Conservation (phyloP, 1,140 invertebrate species). For the Caenorhabditis inopinata region DNA sequence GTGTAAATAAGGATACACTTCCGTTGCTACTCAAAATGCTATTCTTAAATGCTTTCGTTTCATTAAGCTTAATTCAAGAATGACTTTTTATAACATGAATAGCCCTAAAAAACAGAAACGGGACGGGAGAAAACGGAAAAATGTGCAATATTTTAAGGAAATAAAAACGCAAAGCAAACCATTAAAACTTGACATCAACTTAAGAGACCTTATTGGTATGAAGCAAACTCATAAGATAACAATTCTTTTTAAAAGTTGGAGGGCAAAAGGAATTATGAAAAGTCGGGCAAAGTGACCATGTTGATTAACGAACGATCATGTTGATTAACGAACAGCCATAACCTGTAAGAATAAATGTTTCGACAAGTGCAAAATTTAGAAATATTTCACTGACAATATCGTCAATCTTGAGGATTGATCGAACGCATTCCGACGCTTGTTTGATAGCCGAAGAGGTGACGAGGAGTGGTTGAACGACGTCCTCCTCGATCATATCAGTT, state of each 20-base stretch:
- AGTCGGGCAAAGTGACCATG: no score
- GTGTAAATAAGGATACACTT: no score
- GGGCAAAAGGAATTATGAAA: neutral
- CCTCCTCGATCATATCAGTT: conserved; percentile 93
- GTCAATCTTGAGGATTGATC: conserved; percentile 97
- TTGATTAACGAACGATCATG: neutral
- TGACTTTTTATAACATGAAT: no score
- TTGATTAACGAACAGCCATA: conserved; percentile 42
- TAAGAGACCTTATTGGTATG: conserved; percentile 15
- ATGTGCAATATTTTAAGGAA: neutral
- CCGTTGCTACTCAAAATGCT: no score
- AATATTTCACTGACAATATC: conserved; percentile 77
- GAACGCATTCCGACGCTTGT: conserved; percentile 91
- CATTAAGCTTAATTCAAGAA: no score
- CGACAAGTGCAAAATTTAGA: neutral
- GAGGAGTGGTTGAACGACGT: conserved; percentile 93
- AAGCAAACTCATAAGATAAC: conserved; percentile 19
- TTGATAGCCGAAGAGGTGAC: conserved; percentile 90
- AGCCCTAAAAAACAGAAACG: neutral
- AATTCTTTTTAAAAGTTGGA: neutral
- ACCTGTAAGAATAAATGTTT: neutral
- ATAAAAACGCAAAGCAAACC: neutral
- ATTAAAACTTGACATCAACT: conserved; percentile 36
- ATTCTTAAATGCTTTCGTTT: no score
- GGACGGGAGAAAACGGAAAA: neutral